Evolutionary conservation across 1,140 invertebrate genomes (phyloP), one percentile per base, ranked within the genome.

Genomic region (Zaprionus ghesquierei): DNA sequence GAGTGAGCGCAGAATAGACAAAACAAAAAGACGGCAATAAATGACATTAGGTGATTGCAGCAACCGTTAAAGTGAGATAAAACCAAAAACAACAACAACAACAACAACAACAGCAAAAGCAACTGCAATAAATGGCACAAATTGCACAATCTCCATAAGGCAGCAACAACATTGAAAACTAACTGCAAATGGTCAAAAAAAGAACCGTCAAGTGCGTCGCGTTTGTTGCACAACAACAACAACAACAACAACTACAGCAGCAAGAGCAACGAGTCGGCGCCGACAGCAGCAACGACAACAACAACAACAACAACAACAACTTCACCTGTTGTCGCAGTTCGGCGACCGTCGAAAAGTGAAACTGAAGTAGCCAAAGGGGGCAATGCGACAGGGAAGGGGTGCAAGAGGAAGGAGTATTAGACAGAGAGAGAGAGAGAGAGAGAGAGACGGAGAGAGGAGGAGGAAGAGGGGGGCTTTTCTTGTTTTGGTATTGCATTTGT

Each of bases 331-430:
- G 71, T 66, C 50, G 41, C 33, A 44, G 70, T 55, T 79, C 53
- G 64, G 64, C 70, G 71, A 66, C 55, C 76, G 60, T 60, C 70
- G 64, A 35, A 86, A 87, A 79, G 64, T 64, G 64, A 86, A 73
- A 70, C 58, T 87, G 75, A 87, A 81, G 63, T 74, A 56, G 50
- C 53, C 29, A 15, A 46, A 27, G 35, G n/a, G 22, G 38, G 5
- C 27, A 29, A 9, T 8, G 27, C 27, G 4, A 8, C 27, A 8
- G 6, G 27, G 2, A 15, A 23, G n/a, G 1, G 38, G 3, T 13
- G 38, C 13, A 29, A 23, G 2, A 33, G 35, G 38, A 6, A 29
- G 38, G 2, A 33, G 35, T 12, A 59, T 0, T 9, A 46, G 8
- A 35, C 1, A 27, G 55, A 9, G 18, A 35, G 18, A 31, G 33